Base-by-base conservation (phyloP, 2,888 invertebrate species). In the Calameuta idolon region DNA sequence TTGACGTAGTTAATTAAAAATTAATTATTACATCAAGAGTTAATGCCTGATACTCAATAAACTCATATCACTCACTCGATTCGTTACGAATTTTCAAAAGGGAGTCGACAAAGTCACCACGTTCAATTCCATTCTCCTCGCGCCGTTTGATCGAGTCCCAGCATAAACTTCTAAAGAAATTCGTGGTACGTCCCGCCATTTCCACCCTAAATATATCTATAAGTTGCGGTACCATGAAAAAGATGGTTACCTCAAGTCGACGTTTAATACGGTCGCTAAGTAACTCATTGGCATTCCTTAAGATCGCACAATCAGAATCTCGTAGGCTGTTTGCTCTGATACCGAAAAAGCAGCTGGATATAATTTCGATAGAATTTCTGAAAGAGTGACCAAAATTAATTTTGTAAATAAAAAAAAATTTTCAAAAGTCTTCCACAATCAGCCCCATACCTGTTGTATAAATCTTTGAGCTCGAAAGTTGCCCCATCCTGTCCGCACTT, bases 391-490 rank as follows among this genome's bases (percentile, higher is more conserved):
- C 5, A 0, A 23, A 23, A 23, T 55, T 15, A 40, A 40, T 40
- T 5, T 40, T 40, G 40, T 3, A 12, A 35, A 12, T 1, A 1
- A 35, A 0, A 1, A 23, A 55, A 55, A 9, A 0, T 55, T 23
- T 55, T 55, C 55, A 5, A 55, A 55, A 23, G 0, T 1, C 23
- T 55, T 23, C 23, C 0, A 5, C 40, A 0, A 40, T 40, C 1
- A 30, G n/a, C n/a, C 15, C n/a, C 9, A n/a, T 71, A 31, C 71
- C 15, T 71, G 15, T 12, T 71, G 4, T 71, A 71, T 34, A 71
- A 12, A 5, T 12, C 2, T 2, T 71, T 71, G 12, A 71, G 12
- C 23, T 71, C 76, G 12, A 85, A 81, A 3, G 84, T 68, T 0
- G 76, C 75, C 1, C 78, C 33, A 34, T 76, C 76, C 34, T 40